Conservation (phyloP, 1,140 invertebrate genomes). For the Paramacrobiotus metropolitanus region DNA sequence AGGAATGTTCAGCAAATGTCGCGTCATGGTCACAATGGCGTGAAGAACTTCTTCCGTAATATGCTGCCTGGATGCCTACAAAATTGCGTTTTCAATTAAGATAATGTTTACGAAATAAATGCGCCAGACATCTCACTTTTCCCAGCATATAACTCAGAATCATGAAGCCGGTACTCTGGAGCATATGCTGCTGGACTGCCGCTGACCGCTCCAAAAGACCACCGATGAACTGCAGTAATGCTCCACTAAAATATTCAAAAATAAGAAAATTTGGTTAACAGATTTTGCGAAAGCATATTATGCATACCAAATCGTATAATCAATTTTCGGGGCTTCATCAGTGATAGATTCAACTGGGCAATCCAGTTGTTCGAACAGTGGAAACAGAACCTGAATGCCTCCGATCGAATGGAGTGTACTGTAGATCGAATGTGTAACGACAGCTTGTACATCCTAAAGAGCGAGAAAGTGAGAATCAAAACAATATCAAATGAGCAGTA, state of each 20-base stretch:
- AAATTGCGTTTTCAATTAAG: slow-evolving; percentile 8
- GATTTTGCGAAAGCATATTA: background rate
- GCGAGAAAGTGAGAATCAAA: background rate
- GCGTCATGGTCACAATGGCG: slow-evolving; percentile 77
- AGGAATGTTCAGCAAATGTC: slow-evolving; percentile 79
- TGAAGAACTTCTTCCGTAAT: slow-evolving; percentile 73
- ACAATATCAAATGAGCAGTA: background rate
- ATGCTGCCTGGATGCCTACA: slow-evolving; percentile 58
- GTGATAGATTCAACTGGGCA: slow-evolving; percentile 32
- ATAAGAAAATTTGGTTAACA: slow-evolving; percentile 6
- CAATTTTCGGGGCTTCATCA: slow-evolving; percentile 18
- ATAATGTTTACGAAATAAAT: no score
- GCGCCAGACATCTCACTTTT: slow-evolving; percentile 26
- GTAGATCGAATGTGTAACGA: slow-evolving; percentile 95
- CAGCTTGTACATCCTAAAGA: slow-evolving; percentile 83
- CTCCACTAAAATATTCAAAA: slow-evolving; percentile 11
- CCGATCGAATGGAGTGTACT: slow-evolving; percentile 95
- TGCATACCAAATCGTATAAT: slow-evolving; percentile 26
- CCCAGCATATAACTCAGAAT: slow-evolving; percentile 93
- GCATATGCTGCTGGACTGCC: slow-evolving; percentile 95
- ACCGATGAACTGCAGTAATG: slow-evolving; percentile 46
- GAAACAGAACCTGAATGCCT: slow-evolving; percentile 92
- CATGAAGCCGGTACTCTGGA: slow-evolving; percentile 87
- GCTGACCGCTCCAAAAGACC: slow-evolving; percentile 84
- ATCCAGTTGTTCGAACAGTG: slow-evolving; percentile 89